Base-by-base conservation (phyloP, 2,113 vertebrate species). In the Porphyrio hochstetteri region DNA sequence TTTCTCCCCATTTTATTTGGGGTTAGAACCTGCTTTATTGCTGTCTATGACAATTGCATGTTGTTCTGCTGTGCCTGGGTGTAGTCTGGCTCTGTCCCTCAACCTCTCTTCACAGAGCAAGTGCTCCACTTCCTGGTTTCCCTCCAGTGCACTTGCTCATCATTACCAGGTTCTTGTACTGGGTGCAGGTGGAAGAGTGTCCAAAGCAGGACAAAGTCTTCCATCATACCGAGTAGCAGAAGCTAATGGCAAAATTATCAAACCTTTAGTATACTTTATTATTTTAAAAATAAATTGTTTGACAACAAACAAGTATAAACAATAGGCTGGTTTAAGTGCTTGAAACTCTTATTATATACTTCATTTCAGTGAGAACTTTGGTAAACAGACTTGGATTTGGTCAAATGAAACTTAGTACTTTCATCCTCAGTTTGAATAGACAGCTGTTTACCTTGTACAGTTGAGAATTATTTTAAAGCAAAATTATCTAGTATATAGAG, bases 101-200 rank as follows among this genome's bases (percentile, higher is more conserved):
- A 59, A 64, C n/a, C 25, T 59, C 42, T 71, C n/a, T 33, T 71
- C 44, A 11, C 50, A 52, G 27, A 70, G 9, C 31, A 52, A 19
- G 46, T 55, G 44, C 53, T 83, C 25, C 33, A 23, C 9, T 17
- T 5, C 28, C 29, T 23, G 16, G 17, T 0, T 2, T 57, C 59
- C 31, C 35, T 77, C 57, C 20, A 11, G 23, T 71, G 71, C 31
- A 27, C 42, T 65, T 38, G 18, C 18, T 38, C 36, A 44, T 11
- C 23, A 17, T 65, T 50, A 64, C 78, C 13, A 29, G 59, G 36
- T 48, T 69, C 24, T 40, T 7, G 10, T 35, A 46, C 24, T 35
- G 25, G 40, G 17, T 2, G 3, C 1, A 1, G 33, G 16, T 8
- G 4, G 21, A 27, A 31, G 17, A 7, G 25, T 61, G 23, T 82